Evolutionary conservation across 2,797 vertebrate species (phyloP), one percentile per base, ranked within the genome.

Genomic region (Squalus acanthias): DNA sequence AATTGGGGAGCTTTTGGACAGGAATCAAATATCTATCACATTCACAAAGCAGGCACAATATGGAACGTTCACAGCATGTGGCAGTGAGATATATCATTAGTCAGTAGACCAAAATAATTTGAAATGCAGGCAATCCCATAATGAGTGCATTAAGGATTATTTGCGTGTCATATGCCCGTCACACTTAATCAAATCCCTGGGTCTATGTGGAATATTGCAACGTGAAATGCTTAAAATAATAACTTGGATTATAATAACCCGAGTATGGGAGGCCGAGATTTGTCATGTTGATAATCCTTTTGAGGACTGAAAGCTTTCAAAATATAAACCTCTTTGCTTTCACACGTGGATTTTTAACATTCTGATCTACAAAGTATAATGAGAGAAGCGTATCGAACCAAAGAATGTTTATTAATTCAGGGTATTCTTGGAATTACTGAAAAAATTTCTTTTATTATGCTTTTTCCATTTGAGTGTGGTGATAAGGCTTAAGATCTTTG

Each of bases 381-480:
- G 91, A 93, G 63, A 67, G 63, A 93, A 93, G n/a, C 8, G 63
- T 93, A 93, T 67, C 63, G 17, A 65, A 93, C n/a, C 91, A 93
- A 69, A 93, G 91, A 93, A 93, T 93, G 91, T 93, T 69, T 93
- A 93, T 69, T 69, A 93, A 93, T 93, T 93, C 65, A 69, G 91
- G n/a, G 91, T 69, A 93, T 69, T 93, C 91, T 24, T 13, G 91
- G 65, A 93, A 69, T 69, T 46, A 69, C 65, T 46, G 91, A 92
- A 69, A 92, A 93, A 24, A 93, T 46, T 9, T 69, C 63, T 24
- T 93, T 67, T 46, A 93, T 46, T 67, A 24, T n/a, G 22, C 91
- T 93, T 93, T 91, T 63, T 93, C 91, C 91, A 46, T 69, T 69
- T 93, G 63, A 93, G 39, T 69, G n/a, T 26, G 7, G n/a, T 24